phyloP scores from a whole-genome alignment of 2,113 vertebrate species.

The Etia nguti region DNA sequence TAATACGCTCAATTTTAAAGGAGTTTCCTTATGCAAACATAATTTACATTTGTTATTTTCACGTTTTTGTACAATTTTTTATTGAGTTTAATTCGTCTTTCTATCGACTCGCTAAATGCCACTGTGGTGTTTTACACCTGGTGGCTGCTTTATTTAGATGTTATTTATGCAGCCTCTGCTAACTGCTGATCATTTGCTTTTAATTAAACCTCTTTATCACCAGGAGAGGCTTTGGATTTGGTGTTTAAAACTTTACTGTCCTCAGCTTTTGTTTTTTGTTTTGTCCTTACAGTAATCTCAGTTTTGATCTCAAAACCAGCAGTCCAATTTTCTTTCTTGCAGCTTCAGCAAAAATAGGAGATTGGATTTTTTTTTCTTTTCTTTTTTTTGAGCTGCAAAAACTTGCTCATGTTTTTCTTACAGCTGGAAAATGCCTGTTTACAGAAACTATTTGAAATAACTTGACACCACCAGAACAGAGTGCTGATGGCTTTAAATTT shows the following conservation, averaged over 20 bases:
- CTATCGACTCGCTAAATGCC: not conserved
- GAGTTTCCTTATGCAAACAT: not conserved
- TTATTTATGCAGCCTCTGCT: not conserved
- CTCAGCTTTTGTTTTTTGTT: not conserved
- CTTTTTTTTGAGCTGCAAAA: not conserved
- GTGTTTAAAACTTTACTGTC: not conserved
- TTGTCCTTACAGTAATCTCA: not conserved
- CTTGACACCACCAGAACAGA: not conserved
- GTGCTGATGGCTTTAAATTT: not conserved
- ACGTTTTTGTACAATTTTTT: not conserved
- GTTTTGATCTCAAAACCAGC: not conserved
- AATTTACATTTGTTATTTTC: not conserved
- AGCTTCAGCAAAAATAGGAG: not conserved
- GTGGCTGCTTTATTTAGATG: not conserved
- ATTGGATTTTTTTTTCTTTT: not conserved
- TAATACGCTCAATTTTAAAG: not conserved
- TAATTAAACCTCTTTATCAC: not conserved
- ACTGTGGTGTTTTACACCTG: not conserved
- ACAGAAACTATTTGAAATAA: not conserved
- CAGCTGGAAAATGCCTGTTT: not conserved
- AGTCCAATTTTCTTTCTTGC: not conserved
- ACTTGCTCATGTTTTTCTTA: not conserved
- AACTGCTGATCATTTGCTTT: not conserved
- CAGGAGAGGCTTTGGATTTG: not conserved
- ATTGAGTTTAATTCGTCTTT: not conserved